Conservation (phyloP, 2,797 vertebrate genomes). For the Falco berigora region DNA sequence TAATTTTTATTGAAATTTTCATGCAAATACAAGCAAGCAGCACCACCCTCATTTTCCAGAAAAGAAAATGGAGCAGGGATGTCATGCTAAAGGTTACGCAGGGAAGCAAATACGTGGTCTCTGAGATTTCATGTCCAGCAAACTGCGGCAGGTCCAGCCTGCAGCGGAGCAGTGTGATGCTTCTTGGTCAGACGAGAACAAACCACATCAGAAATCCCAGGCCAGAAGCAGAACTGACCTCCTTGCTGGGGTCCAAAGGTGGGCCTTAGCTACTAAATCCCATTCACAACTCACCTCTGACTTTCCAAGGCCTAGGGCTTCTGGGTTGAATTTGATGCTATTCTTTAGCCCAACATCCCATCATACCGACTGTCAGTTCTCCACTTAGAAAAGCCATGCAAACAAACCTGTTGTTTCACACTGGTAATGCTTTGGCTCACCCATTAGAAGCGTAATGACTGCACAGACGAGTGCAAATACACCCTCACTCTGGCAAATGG, state of each 20-base stretch:
- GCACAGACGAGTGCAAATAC: background rate
- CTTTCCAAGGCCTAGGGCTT: background rate
- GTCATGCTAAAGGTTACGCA: background rate
- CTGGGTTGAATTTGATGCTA: background rate
- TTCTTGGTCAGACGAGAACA: background rate
- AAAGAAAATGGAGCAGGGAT: background rate
- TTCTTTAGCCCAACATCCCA: background rate
- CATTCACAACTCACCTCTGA: background rate
- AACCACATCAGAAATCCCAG: background rate
- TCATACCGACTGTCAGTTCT: background rate
- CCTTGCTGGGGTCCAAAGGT: background rate
- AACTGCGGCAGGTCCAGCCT: background rate
- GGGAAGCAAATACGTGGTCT: fast-evolving
- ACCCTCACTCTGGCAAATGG: background rate
- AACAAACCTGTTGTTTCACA: background rate
- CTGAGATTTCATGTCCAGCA: background rate
- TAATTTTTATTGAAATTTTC: background rate
- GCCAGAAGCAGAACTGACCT: background rate
- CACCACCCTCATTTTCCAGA: background rate
- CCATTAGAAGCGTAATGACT: background rate
- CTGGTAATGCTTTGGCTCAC: background rate
- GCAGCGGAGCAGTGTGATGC: fast-evolving
- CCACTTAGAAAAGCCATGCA: background rate
- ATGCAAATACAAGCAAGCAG: background rate
- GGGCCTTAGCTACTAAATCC: background rate